Conservation (phyloP, 23 tunicate genomes). For the Phallusia fumigata region DNA sequence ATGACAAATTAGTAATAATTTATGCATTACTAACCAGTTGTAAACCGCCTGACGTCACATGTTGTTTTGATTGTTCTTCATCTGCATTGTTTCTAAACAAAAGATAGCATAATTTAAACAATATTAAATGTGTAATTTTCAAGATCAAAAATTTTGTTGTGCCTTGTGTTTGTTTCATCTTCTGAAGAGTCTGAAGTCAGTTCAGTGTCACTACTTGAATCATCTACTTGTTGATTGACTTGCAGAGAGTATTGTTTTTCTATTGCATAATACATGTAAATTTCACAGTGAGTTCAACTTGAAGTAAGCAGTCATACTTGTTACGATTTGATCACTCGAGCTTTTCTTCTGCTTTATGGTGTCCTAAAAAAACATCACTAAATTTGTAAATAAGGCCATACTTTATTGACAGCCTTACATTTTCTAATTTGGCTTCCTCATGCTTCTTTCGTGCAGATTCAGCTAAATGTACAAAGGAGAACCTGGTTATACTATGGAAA, state of each 20-base stretch:
- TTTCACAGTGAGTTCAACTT: not conserved
- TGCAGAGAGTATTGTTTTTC: conserved; percentile 8
- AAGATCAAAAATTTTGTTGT: not conserved
- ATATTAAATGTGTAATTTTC: no score
- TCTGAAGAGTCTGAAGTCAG: conserved; percentile 9
- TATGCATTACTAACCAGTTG: not conserved
- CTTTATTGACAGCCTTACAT: no score
- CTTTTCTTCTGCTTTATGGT: no score
- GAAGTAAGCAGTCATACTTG: no score
- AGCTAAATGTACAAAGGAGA: not conserved
- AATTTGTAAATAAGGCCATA: not conserved
- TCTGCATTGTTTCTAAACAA: not conserved
- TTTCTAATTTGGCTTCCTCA: not conserved
- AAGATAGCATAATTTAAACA: not conserved
- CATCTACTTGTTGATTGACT: not conserved
- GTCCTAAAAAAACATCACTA: not conserved
- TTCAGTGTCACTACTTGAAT: conserved; percentile 18
- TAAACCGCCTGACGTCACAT: not conserved
- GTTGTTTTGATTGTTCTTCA: not conserved
- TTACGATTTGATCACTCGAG: no score
- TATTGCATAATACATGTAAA: not conserved
- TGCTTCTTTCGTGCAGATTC: conserved; percentile 25
- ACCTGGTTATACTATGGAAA: not conserved
- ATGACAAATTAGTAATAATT: not conserved
- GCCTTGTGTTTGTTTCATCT: conserved; percentile 1